A percentile compares a stretch with the other conserved stretches of the same genome.
Evolutionary conservation across 1,140 invertebrate species (phyloP).

Genomic region (Saccostrea cuccullata): DNA sequence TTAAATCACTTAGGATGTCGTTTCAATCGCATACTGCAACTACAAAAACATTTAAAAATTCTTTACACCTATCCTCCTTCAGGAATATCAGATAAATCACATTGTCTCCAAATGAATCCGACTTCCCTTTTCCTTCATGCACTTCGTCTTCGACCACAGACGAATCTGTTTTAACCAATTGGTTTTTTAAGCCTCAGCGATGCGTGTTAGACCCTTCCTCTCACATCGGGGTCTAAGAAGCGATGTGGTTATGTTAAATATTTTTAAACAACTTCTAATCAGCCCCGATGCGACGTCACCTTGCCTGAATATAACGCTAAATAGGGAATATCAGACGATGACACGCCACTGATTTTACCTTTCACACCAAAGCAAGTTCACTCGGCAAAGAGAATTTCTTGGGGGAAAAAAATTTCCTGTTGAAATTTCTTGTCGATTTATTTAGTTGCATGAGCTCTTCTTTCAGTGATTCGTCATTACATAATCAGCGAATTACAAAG

Average conservation of each 20-base stretch:
- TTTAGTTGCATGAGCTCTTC: neutral
- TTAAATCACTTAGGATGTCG: neutral
- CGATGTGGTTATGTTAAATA: constrained; percentile 35
- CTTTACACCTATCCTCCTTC: neutral
- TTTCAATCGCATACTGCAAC: constrained; percentile 24
- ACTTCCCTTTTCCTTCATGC: neutral
- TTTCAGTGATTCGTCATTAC: constrained; percentile 17
- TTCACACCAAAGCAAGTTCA: constrained; percentile 30
- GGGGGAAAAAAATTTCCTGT: neutral
- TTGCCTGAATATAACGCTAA: constrained; percentile 14
- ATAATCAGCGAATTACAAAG: constrained; percentile 30
- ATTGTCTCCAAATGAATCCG: constrained; percentile 3
- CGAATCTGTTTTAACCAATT: neutral
- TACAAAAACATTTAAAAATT: neutral
- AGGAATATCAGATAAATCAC: neutral
- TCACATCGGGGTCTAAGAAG: neutral
- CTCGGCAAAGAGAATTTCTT: constrained; percentile 23
- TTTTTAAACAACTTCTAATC: constrained; percentile 36
- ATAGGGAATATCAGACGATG: constrained; percentile 19
- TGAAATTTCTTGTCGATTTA: neutral
- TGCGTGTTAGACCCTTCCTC: constrained; percentile 18
- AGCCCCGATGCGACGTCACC: constrained; percentile 24
- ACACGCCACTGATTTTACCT: constrained; percentile 25
- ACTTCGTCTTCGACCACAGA: neutral
- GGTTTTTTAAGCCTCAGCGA: neutral